Evolutionary conservation across 1,140 invertebrate genomes (phyloP).

Genomic region (Apis dorsata): DNA sequence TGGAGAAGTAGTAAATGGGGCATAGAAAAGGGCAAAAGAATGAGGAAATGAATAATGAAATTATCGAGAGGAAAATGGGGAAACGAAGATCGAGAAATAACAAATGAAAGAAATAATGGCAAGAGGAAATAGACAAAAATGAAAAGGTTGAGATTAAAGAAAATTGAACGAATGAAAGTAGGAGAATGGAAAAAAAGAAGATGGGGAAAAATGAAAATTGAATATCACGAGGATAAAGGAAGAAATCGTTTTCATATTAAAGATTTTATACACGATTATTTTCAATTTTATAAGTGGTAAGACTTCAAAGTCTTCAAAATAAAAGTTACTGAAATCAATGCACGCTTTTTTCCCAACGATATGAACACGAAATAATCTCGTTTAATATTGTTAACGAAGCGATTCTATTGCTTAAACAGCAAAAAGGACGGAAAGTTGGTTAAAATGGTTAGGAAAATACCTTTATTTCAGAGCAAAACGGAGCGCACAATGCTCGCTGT

Average conservation of each 20-base stretch:
- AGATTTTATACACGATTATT: too few species aligned
- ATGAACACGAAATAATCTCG: neutral
- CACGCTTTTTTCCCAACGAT: too few species aligned
- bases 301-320: neutral
- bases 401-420: neutral
- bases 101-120: neutral
- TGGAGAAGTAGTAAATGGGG: neutral
- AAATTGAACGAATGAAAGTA: neutral
- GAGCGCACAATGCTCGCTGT: neutral
- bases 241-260: neutral
- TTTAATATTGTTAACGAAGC: neutral
- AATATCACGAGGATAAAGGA: neutral
- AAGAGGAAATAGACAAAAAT: neutral
- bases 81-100: neutral
- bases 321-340: neutral
- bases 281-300: neutral
- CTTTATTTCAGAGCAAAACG: neutral
- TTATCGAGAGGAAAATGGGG: neutral
- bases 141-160: neutral
- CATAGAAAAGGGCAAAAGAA: neutral
- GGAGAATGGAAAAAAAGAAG: neutral
- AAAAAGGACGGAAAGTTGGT: neutral
- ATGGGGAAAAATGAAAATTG: slow-evolving; percentile 3
- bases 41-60: neutral
- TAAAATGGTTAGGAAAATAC: neutral